Evolutionary conservation across 2,797 vertebrate genomes (phyloP).

Genomic region (Leucoraja ocellata): DNA sequence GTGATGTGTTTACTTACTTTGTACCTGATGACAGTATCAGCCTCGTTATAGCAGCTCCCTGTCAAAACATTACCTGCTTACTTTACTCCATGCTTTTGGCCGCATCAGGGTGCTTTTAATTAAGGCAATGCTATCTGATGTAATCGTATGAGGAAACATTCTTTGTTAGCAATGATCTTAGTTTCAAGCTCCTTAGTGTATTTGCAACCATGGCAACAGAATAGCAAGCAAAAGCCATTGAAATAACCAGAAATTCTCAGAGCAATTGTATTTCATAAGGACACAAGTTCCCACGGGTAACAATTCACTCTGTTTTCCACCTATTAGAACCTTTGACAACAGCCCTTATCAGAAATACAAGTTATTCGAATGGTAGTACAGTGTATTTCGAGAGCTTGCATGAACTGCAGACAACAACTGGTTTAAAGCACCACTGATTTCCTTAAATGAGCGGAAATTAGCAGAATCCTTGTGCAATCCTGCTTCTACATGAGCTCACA

Average conservation of each 20-base stretch:
- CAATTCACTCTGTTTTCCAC: neutral
- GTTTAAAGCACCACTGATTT: neutral
- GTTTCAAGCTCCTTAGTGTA: constrained; percentile 73
- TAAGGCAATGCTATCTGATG: constrained; percentile 71
- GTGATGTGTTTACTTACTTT: constrained; percentile 29
- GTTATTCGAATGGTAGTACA: neutral
- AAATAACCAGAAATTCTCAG: constrained; percentile 75
- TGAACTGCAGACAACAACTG: constrained; percentile 6
- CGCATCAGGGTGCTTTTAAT: constrained; percentile 65
- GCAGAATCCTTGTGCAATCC: neutral
- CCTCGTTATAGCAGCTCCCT: constrained; percentile 8
- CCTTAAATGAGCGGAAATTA: neutral
- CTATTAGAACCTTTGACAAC: constrained; percentile 33
- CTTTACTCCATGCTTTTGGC: constrained; percentile 52
- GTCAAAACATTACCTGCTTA: constrained; percentile 41
- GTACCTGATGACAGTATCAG: neutral
- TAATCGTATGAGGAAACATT: constrained; percentile 74
- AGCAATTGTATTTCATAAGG: constrained; percentile 73
- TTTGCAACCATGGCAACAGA: constrained; percentile 74
- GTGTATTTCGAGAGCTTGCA: neutral
- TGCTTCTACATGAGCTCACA: neutral
- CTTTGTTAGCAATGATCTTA: constrained; percentile 70
- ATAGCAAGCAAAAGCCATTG: constrained; percentile 73
- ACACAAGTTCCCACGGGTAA: constrained; percentile 47
- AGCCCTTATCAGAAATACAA: constrained; percentile 7